These are phyloP conservation scores for Antigone vipio DNA, from an alignment of 2,113 vertebrate genomes.

Conservation along the genomic window DNA sequence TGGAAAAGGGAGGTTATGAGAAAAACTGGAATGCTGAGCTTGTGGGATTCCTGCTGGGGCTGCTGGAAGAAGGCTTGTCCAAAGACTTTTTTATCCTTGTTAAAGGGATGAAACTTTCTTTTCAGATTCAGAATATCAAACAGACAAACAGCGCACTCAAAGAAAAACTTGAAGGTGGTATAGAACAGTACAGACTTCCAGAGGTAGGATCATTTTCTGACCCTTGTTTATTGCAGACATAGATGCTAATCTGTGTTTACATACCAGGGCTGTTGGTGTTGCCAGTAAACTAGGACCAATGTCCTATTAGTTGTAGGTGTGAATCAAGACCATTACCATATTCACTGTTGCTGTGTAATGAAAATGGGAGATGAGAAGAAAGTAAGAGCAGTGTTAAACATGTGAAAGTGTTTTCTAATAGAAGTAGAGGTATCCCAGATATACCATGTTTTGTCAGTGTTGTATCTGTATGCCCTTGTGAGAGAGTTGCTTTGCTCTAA, in stretches of 20 bases:
- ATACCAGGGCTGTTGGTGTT: background rate
- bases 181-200: conserved; percentile 85
- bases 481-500: background rate
- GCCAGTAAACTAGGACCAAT: background rate
- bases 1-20: background rate
- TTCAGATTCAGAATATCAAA: conserved; percentile 94
- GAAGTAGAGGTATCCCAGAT: background rate
- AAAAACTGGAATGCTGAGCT: background rate
- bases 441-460: background rate
- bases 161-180: conserved; percentile 87
- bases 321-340: background rate
- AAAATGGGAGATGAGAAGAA: background rate
- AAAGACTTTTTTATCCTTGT: background rate
- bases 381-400: background rate
- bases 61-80: background rate
- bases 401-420: background rate
- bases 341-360: background rate
- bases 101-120: conserved; percentile 13
- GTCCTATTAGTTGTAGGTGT: background rate
- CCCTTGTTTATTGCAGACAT: background rate
- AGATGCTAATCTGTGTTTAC: background rate
- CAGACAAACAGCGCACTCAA: conserved; percentile 92
- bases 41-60: background rate
- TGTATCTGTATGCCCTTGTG: background rate
- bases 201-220: conserved; percentile 79